These are phyloP conservation scores for Stictocephala bisonia DNA, from an alignment of 2,888 invertebrate species.

Conservation along the genomic window DNA sequence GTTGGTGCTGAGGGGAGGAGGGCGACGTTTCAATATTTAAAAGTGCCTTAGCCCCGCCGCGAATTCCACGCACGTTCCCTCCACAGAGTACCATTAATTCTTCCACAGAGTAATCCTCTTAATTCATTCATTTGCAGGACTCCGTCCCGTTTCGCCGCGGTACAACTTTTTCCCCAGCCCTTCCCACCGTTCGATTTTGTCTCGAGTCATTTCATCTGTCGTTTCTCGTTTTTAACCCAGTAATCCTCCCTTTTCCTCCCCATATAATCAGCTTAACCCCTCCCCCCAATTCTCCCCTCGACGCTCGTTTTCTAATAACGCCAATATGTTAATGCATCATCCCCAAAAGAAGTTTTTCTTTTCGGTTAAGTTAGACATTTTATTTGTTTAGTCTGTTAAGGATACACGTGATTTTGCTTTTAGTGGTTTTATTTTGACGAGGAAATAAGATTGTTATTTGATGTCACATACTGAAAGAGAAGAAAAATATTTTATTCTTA, in stretches of 20 bases:
- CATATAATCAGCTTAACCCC: neutral
- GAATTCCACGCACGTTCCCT: slow-evolving; percentile 24
- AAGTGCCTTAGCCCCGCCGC: neutral
- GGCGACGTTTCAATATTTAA: no score
- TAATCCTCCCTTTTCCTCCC: slow-evolving; percentile 8
- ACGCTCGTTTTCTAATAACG: slow-evolving; percentile 39
- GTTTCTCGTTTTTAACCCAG: no score
- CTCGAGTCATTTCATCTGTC: slow-evolving; percentile 43
- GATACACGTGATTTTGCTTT: no score
- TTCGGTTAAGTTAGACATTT: neutral
- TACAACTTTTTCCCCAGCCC: slow-evolving; percentile 22
- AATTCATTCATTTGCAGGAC: slow-evolving; percentile 38
- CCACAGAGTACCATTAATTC: no score
- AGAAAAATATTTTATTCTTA: no score
- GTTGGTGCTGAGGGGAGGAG: no score
- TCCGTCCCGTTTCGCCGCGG: slow-evolving; percentile 35
- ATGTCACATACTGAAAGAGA: no score
- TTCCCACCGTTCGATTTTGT: slow-evolving; percentile 44
- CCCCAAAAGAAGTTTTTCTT: neutral
- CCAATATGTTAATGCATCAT: neutral
- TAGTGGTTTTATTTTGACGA: no score
- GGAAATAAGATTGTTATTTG: no score
- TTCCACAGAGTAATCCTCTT: slow-evolving; percentile 7
- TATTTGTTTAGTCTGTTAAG: neutral
- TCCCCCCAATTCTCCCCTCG: neutral